Conservation (phyloP, 2,888 invertebrate species). For the Cosmia trapezina region DNA sequence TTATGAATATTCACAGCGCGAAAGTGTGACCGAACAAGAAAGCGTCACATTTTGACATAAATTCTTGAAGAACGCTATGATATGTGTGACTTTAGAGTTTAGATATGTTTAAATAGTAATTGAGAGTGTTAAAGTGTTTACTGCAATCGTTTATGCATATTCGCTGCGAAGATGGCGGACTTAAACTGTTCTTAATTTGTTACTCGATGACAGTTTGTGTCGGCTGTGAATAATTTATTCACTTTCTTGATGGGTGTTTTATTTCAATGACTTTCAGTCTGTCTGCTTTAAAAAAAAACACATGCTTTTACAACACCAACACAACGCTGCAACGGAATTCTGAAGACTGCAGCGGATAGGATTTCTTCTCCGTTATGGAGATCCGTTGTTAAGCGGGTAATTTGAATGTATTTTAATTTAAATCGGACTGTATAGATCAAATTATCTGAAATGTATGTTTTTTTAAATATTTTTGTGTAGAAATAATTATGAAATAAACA, state of each 20-base stretch:
- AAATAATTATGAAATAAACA: too few relatives aligned
- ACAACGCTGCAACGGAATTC: too few relatives aligned
- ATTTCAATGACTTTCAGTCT: too few relatives aligned
- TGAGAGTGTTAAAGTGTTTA: slow-evolving; percentile 48
- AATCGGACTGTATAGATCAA: too few relatives aligned
- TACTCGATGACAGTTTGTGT: slow-evolving; percentile 9
- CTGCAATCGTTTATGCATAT: slow-evolving; percentile 36
- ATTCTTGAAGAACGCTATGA: slow-evolving; percentile 40
- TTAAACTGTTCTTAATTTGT: slow-evolving; percentile 40
- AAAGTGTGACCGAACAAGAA: slow-evolving; percentile 55
- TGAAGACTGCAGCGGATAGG: too few relatives aligned
- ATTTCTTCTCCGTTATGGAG: too few relatives aligned
- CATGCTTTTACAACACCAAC: too few relatives aligned
- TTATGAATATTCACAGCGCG: slow-evolving; percentile 55
- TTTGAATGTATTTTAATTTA: too few relatives aligned
- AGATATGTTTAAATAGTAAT: slow-evolving; percentile 38
- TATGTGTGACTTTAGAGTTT: slow-evolving; percentile 39
- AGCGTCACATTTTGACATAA: slow-evolving; percentile 50
- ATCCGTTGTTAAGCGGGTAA: too few relatives aligned
- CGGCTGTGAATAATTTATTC: neutral
- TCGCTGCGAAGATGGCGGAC: slow-evolving; percentile 21
- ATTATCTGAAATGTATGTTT: too few relatives aligned
- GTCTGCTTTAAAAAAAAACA: neutral
- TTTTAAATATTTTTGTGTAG: too few relatives aligned
- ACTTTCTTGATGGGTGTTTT: neutral